Evolutionary conservation across 2,113 vertebrate species (phyloP).

Genomic region (Delphinapterus leucas): DNA sequence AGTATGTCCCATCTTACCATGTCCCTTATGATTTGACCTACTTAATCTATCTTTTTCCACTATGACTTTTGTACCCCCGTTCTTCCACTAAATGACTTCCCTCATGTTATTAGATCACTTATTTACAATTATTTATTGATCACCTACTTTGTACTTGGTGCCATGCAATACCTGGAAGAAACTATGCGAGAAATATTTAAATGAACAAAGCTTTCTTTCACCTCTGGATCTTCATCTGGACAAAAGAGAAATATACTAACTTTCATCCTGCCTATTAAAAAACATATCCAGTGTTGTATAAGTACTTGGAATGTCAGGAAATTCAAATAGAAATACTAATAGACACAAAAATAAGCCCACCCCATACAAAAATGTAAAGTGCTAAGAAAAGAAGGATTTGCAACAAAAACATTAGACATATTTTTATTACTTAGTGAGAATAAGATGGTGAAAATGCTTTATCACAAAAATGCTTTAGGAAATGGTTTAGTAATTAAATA

Average conservation of each 20-base stretch:
- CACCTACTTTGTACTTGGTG: background rate
- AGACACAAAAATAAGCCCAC: background rate
- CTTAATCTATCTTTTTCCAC: background rate
- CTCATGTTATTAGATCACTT: background rate
- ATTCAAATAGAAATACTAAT: background rate
- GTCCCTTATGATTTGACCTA: background rate
- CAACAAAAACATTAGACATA: background rate
- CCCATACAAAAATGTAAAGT: background rate
- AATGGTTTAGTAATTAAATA: background rate
- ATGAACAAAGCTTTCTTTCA: background rate
- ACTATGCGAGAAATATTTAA: background rate
- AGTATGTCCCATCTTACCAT: background rate
- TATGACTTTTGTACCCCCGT: background rate
- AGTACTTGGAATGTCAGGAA: background rate
- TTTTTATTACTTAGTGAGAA: background rate
- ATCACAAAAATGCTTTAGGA: background rate
- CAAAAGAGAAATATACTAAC: background rate
- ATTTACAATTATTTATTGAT: background rate
- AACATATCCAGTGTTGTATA: background rate
- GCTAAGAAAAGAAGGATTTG: background rate
- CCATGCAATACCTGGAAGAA: background rate
- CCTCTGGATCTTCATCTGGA: background rate
- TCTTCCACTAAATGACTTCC: background rate
- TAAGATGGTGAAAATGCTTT: background rate
- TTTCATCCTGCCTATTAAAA: background rate